Evolutionary conservation across 2,113 vertebrate species (phyloP).

Genomic region (Anseranas semipalmata): DNA sequence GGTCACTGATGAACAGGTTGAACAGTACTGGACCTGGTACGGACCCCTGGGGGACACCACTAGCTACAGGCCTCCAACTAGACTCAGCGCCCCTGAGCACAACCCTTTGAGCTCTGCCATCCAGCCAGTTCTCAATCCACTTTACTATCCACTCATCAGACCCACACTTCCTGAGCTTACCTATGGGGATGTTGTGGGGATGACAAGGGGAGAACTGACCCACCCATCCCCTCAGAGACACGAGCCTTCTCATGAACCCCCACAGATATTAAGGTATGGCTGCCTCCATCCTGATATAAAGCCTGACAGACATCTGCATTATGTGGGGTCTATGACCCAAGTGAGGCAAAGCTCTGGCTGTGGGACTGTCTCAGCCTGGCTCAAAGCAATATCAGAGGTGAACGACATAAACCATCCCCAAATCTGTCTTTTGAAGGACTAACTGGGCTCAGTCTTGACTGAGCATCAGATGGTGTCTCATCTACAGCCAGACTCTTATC

Average conservation of each 20-base stretch:
- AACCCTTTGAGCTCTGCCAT: too few species aligned
- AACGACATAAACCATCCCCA: neutral
- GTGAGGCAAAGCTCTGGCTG: neutral
- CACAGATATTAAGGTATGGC: neutral
- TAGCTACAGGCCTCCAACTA: too few species aligned
- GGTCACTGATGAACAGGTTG: too few species aligned
- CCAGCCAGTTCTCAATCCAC: too few species aligned
- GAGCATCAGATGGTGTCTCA: neutral
- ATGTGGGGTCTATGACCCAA: neutral
- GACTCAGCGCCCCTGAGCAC: too few species aligned
- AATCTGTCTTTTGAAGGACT: neutral
- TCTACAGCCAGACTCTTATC: neutral
- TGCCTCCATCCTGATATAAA: neutral
- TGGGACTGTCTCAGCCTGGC: neutral
- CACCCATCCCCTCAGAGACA: neutral
- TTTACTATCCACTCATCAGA: too few species aligned
- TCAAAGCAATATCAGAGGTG: neutral
- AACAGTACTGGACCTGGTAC: too few species aligned
- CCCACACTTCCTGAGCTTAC: too few species aligned
- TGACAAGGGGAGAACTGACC: too few species aligned
- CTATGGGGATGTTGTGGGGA: too few species aligned
- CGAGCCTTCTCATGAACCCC: neutral
- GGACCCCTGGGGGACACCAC: too few species aligned
- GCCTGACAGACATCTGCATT: neutral
- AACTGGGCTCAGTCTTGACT: neutral